Conservation (phyloP, 2,113 vertebrate species). For the Neopipo cinnamomea region DNA sequence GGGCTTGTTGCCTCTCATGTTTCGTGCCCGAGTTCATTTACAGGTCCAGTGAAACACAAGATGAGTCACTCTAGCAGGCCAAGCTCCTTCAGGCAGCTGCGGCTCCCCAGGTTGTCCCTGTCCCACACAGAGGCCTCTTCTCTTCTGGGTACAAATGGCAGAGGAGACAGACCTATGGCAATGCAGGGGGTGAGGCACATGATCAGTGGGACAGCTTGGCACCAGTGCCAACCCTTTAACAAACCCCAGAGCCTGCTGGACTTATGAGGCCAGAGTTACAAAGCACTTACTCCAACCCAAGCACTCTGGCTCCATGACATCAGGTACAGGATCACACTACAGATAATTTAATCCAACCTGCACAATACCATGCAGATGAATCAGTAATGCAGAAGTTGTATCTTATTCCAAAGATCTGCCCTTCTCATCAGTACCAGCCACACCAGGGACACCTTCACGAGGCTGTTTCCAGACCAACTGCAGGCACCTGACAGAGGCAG, state of each 20-base stretch:
- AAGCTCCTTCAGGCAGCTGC: not conserved
- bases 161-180: fast-evolving
- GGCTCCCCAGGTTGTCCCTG: not conserved
- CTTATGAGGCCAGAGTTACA: not conserved
- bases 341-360: not conserved
- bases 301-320: not conserved
- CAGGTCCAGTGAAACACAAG: not conserved
- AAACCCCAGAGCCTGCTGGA: not conserved
- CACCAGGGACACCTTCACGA: not conserved
- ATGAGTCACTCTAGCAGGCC: not conserved
- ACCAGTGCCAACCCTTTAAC: not conserved
- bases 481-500: not conserved
- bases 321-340: not conserved
- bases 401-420: not conserved
- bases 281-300: not conserved
- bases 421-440: not conserved
- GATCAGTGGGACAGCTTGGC: not conserved
- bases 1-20: fast-evolving
- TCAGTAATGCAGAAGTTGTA: not conserved
- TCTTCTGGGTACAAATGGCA: not conserved
- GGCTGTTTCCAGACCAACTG: not conserved
- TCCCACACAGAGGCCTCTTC: not conserved
- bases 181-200: not conserved
- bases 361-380: not conserved
- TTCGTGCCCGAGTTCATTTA: not conserved